A percentile compares a stretch with the other conserved stretches of the same genome.
These are phyloP conservation scores for Vidua macroura DNA, from an alignment of 2,113 vertebrate genomes.

Conservation along the genomic window DNA sequence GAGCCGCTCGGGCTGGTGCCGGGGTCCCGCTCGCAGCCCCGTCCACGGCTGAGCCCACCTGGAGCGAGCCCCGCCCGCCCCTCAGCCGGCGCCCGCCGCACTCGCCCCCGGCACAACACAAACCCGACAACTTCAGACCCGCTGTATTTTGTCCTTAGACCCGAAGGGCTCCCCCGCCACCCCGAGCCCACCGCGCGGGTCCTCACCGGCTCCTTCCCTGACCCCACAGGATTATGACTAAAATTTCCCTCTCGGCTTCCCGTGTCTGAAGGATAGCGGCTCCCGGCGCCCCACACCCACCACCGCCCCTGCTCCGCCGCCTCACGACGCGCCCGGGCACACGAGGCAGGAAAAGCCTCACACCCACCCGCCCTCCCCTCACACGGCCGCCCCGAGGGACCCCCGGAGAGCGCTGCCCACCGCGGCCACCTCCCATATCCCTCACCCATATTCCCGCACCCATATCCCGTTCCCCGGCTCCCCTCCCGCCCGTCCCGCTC, in stretches of 20 bases:
- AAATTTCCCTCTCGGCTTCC: not conserved
- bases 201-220: not conserved
- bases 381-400: not conserved
- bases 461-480: not conserved
- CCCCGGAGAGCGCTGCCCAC: not conserved
- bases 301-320: not conserved
- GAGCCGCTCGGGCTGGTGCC: not conserved
- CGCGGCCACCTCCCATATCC: not conserved
- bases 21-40: not conserved
- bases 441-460: not conserved
- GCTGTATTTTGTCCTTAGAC: rapidly evolving
- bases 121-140: not conserved
- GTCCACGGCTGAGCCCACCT: not conserved
- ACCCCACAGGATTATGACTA: not conserved
- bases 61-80: not conserved
- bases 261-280: not conserved
- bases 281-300: no score
- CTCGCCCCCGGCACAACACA: rapidly evolving
- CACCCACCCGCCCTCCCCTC: not conserved
- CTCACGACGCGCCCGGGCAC: not conserved
- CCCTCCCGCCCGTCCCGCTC: not conserved
- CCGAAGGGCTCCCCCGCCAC: no score
- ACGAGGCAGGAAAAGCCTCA: not conserved
- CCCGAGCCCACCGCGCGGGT: not conserved
- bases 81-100: not conserved